Percentiles rank a stretch among this genome's conserved stretches.
Evolutionary conservation across 2,113 vertebrate genomes (phyloP).

Genomic region (Arothron firmamentum): DNA sequence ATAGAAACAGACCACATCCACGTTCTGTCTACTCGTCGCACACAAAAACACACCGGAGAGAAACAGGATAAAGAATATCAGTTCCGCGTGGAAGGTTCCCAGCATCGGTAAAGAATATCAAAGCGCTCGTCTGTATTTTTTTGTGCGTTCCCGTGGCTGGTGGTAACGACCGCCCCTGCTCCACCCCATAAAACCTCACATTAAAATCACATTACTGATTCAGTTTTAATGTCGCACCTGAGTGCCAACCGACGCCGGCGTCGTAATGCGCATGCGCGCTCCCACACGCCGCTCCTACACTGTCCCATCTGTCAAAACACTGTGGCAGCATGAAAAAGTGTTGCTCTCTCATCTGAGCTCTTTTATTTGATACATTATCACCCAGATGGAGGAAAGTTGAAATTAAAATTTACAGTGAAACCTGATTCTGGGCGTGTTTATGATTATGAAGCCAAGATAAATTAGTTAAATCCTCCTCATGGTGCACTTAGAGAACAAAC

Average conservation of each 20-base stretch:
- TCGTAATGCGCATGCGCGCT: conserved; percentile 2
- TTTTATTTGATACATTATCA: conserved; percentile 19
- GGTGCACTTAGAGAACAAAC: no score
- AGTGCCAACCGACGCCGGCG: background rate
- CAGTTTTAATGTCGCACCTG: no score
- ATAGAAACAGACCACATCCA: background rate
- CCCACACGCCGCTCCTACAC: conserved; percentile 33
- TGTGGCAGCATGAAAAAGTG: conserved; percentile 11
- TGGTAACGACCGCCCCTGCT: no score
- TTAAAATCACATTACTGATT: no score
- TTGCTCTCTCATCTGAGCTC: conserved; percentile 5
- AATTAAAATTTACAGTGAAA: conserved; percentile 28
- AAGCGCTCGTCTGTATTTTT: no score
- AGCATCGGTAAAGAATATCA: no score
- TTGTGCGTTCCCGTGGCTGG: no score
- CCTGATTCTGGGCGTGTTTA: conserved; percentile 6
- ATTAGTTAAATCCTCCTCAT: no score
- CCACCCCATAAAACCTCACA: no score
- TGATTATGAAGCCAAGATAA: no score
- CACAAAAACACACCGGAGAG: conserved; percentile 48
- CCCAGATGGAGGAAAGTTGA: conserved; percentile 4
- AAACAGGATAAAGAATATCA: conserved; percentile 23
- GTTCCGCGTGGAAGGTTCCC: no score
- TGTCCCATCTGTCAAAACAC: conserved; percentile 29
- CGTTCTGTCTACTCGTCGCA: conserved; percentile 2